These are phyloP conservation scores for Odontamblyopus rebecca DNA, from an alignment of 2,797 vertebrate species.

Conservation along the genomic window DNA sequence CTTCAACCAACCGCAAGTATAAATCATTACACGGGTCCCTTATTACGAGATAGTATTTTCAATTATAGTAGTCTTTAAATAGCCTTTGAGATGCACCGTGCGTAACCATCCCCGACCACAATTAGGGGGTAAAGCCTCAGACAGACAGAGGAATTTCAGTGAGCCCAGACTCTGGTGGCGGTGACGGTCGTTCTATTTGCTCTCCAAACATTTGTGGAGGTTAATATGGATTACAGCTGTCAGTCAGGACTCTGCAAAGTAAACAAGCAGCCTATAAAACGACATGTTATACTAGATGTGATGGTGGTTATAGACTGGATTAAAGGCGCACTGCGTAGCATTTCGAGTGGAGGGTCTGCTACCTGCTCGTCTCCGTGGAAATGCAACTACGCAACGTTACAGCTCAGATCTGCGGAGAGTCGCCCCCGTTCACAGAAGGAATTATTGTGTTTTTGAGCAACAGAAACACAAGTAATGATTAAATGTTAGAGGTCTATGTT, in stretches of 20 bases:
- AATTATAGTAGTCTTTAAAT: slow-evolving; percentile 54
- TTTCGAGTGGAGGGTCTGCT: too few relatives aligned
- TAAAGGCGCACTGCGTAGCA: too few relatives aligned
- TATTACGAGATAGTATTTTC: slow-evolving; percentile 38
- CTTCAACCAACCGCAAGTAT: slow-evolving; percentile 22
- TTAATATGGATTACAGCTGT: slow-evolving; percentile 12
- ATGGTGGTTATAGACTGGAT: neutral
- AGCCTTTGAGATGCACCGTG: slow-evolving; percentile 58
- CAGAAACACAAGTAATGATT: too few relatives aligned
- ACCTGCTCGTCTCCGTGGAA: too few relatives aligned
- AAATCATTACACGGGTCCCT: slow-evolving; percentile 37
- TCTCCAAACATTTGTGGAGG: slow-evolving; percentile 18
- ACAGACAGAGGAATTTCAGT: slow-evolving; percentile 57
- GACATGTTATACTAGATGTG: neutral
- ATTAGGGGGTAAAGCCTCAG: slow-evolving; percentile 63
- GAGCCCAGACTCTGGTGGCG: slow-evolving; percentile 42
- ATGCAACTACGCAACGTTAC: too few relatives aligned
- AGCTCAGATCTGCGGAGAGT: too few relatives aligned
- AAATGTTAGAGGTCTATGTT: too few relatives aligned
- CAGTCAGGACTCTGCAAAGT: slow-evolving; percentile 14
- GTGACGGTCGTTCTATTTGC: slow-evolving; percentile 36
- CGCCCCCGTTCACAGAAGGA: too few relatives aligned
- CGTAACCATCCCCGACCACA: slow-evolving; percentile 46
- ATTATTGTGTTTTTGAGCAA: too few relatives aligned
- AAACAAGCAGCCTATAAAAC: neutral